phyloP scores from a whole-genome alignment of 64 coral and sea anemone species.

The Actinia tenebrosa region DNA sequence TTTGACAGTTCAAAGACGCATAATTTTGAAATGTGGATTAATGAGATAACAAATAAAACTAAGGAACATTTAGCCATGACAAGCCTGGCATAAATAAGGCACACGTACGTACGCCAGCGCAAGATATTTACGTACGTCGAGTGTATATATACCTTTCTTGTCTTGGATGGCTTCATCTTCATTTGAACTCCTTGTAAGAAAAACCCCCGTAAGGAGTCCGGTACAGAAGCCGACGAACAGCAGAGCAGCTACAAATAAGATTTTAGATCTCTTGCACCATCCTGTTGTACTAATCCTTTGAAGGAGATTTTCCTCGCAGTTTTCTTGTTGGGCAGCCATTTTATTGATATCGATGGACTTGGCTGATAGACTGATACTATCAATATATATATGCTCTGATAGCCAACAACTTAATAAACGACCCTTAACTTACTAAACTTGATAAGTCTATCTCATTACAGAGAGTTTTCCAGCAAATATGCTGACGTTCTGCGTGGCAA shows the following conservation, averaged over 20 bases:
- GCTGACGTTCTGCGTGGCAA: too few relatives aligned
- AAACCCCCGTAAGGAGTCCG: background rate
- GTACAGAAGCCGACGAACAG: background rate
- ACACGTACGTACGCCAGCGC: too few relatives aligned
- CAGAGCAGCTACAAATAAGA: background rate
- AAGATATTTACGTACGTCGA: too few relatives aligned
- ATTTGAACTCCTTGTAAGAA: background rate
- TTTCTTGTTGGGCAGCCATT: background rate
- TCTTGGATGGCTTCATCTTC: background rate
- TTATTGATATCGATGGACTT: background rate
- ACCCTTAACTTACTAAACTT: too few relatives aligned
- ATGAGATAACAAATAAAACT: too few relatives aligned
- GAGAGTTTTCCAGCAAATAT: too few relatives aligned
- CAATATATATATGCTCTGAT: background rate
- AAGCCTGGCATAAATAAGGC: too few relatives aligned
- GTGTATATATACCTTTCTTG: background rate
- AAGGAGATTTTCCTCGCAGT: background rate
- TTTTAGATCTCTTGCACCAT: background rate
- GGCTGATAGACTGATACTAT: background rate
- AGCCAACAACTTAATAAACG: too few relatives aligned
- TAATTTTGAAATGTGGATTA: too few relatives aligned
- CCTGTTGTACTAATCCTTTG: background rate
- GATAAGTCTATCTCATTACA: too few relatives aligned
- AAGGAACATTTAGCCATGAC: too few relatives aligned
- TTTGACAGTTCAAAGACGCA: too few relatives aligned